Base-by-base conservation (phyloP, 2,113 vertebrate genomes). In the Cinclus cinclus region DNA sequence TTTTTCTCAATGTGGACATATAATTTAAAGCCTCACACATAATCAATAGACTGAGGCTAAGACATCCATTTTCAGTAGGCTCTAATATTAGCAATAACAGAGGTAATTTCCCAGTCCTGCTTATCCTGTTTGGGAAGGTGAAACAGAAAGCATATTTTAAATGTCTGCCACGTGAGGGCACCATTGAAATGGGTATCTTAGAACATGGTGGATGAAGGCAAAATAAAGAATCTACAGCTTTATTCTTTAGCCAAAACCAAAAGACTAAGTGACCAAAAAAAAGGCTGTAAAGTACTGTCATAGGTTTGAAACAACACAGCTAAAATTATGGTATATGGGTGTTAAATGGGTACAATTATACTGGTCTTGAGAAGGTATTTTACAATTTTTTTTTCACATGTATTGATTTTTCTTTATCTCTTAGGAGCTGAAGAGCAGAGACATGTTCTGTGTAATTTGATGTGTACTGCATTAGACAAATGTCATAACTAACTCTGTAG, bases 141-240 rank as follows among this genome's bases (percentile, higher is more conserved):
- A 50, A 56, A 25, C 19, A 41, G 19, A 4, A 65, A 59, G 21
- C 7, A 2, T 19, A 17, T 71, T 67, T 70, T 52, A 49, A n/a
- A 58, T 16, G 5, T 79, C 4, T 87, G 74, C 89, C 96, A 78
- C 60, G 0, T 42, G 97, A 95, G 95, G 97, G 94, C 96, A 95
- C 83, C 74, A 56, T 92, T 89, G 85, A 74, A 78, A 31, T 47
- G 37, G 17, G 1, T 37, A 56, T 89, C 10, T 64, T 56, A 35
- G 23, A 20, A 35, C 13, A 23, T 47, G 23, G 31, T 73, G 37
- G 21, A 10, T 53, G 56, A 46, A 50, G 37, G 39, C 9, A 3
- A 56, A 76, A 46, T 20, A 17, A 16, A 67, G 58, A 21, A 22
- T 13, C 3, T n/a, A 7, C 31, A 52, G 14, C 41, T 50, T 83